Evolutionary conservation across 1,140 invertebrate species (phyloP).

Genomic region (Pollicipes pollicipes): DNA sequence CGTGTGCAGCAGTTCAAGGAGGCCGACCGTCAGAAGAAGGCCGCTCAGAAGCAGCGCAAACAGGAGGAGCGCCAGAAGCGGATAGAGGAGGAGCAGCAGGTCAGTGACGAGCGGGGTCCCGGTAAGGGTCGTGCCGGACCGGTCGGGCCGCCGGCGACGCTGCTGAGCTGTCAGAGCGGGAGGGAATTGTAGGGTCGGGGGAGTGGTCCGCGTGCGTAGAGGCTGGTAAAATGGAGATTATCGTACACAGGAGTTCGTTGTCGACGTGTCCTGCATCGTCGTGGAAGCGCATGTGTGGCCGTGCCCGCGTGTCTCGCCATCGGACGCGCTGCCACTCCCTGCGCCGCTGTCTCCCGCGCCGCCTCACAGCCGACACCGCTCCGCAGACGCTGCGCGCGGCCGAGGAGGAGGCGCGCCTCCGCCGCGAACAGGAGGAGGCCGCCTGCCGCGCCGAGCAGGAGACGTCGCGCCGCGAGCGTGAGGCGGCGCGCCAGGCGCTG

Average conservation of each 20-base stretch:
- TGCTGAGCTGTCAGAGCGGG: no score
- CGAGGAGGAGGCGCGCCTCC: slow-evolving; percentile 41
- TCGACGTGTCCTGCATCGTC: no score
- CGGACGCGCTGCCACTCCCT: no score
- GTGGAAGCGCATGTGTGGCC: no score
- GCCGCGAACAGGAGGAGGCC: slow-evolving; percentile 64
- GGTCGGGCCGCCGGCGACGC: slow-evolving; percentile 34
- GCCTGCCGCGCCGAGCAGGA: slow-evolving; percentile 60
- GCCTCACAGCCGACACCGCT: neutral
- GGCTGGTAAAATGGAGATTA: no score
- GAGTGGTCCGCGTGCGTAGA: no score
- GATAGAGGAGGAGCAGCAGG: slow-evolving; percentile 26
- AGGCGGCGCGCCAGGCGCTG: slow-evolving; percentile 59
- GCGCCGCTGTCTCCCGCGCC: no score
- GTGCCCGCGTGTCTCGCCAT: no score
- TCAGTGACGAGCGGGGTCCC: slow-evolving; percentile 37
- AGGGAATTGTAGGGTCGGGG: no score
- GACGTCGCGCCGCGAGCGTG: slow-evolving; percentile 66
- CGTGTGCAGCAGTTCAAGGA: slow-evolving; percentile 75
- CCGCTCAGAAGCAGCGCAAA: slow-evolving; percentile 70
- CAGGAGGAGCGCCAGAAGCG: slow-evolving; percentile 50
- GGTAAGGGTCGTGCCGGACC: slow-evolving; percentile 53
- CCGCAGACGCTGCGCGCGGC: slow-evolving; percentile 34
- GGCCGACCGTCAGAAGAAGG: slow-evolving; percentile 79
- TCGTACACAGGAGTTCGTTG: no score